Evolutionary conservation across 2,888 invertebrate species (phyloP).

Genomic region (Macroteleia sp.): DNA sequence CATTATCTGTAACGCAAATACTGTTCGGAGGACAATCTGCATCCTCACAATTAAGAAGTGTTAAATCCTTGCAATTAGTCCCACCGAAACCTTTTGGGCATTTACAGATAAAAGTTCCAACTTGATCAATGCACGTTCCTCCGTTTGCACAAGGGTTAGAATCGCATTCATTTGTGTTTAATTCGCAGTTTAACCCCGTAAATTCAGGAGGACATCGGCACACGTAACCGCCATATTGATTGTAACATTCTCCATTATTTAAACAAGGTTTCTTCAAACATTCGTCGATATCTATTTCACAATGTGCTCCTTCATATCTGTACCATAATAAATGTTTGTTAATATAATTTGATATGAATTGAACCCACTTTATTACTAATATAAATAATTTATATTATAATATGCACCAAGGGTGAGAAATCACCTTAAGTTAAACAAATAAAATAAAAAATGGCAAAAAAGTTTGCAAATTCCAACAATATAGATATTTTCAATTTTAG

Average conservation of each 20-base stretch:
- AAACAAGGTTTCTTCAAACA: constrained; percentile 91
- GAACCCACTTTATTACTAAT: no score
- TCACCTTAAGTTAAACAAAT: no score
- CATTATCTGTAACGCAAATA: constrained; percentile 87
- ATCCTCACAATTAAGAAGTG: constrained; percentile 84
- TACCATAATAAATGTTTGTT: no score
- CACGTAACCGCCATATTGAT: constrained; percentile 91
- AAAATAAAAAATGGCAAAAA: no score
- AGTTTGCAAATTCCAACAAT: no score
- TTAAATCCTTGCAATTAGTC: constrained; percentile 84
- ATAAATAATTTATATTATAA: no score
- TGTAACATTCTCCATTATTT: constrained; percentile 91
- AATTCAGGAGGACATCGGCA: constrained; percentile 92
- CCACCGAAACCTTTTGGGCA: constrained; percentile 86
- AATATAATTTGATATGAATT: no score
- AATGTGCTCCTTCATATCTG: constrained; percentile 89
- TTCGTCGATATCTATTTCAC: constrained; percentile 88
- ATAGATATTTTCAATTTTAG: no score
- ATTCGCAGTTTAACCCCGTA: constrained; percentile 91
- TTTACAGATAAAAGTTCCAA: constrained; percentile 86
- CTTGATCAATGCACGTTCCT: constrained; percentile 86
- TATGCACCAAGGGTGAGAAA: no score
- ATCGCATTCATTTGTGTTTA: constrained; percentile 86
- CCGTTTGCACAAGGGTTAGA: constrained; percentile 87
- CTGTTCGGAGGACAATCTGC: constrained; percentile 87